Evolutionary conservation across 2,797 vertebrate genomes (phyloP).

Genomic region (Neosilurus hyrtlii): DNA sequence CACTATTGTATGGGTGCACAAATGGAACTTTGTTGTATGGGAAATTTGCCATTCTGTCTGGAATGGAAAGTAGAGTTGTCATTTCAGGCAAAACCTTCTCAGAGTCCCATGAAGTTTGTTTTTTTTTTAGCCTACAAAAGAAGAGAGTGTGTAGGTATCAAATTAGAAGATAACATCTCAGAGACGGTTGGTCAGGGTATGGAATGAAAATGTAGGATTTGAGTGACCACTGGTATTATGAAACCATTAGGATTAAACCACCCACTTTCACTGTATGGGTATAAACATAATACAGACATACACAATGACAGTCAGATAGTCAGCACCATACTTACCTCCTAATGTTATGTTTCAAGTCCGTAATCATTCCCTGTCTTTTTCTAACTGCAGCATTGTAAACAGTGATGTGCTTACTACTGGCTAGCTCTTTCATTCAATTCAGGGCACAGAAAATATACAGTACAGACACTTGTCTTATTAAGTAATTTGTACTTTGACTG

Average conservation of each 20-base stretch:
- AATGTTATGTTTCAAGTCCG: background rate
- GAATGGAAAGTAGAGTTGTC: slow-evolving; percentile 63
- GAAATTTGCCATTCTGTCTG: slow-evolving; percentile 61
- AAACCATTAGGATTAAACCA: background rate
- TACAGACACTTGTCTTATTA: background rate
- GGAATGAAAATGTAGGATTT: background rate
- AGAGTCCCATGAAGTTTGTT: slow-evolving; percentile 57
- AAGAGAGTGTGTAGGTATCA: slow-evolving; percentile 65
- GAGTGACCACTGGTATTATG: background rate
- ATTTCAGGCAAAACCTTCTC: slow-evolving; percentile 62
- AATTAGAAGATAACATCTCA: slow-evolving; percentile 69
- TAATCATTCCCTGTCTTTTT: background rate
- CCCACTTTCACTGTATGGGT: background rate
- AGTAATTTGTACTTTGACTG: background rate
- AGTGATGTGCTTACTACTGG: no score
- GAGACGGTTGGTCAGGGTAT: background rate
- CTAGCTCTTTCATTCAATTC: background rate
- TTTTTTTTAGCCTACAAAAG: slow-evolving; percentile 53
- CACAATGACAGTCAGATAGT: background rate
- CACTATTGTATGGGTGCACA: slow-evolving; percentile 69
- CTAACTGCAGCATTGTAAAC: background rate
- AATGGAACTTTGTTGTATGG: slow-evolving; percentile 63
- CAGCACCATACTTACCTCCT: no score
- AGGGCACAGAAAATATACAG: background rate
- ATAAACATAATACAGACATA: background rate